Evolutionary conservation across 2,888 invertebrate species (phyloP).

Genomic region (Itoplectis maculator): DNA sequence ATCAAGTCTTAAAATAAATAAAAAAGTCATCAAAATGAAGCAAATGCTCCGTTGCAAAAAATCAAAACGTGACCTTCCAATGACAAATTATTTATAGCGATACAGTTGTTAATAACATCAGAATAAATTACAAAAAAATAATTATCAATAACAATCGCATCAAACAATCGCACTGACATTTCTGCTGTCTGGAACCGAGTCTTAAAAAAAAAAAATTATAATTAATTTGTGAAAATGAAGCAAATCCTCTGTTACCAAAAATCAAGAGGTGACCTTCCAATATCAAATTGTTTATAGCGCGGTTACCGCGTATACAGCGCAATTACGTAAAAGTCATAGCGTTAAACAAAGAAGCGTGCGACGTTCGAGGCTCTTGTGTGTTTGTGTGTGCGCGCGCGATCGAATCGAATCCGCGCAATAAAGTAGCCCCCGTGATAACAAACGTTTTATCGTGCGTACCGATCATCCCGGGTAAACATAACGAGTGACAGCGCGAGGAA

Average conservation of each 20-base stretch:
- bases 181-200: neutral
- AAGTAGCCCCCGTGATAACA: neutral
- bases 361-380: neutral
- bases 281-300: slow-evolving; percentile 57
- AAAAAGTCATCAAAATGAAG: no score
- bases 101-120: no score
- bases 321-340: slow-evolving; percentile 71
- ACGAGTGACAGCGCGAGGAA: slow-evolving; percentile 15
- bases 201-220: no score
- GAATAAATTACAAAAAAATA: neutral
- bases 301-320: slow-evolving; percentile 22
- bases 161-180: neutral
- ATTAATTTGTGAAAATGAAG: no score
- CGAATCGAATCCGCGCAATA: neutral
- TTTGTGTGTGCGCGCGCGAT: neutral
- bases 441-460: neutral
- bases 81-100: neutral
- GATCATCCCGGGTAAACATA: neutral
- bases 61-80: neutral
- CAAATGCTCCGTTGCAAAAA: neutral
- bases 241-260: neutral
- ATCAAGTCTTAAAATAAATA: neutral
- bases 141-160: neutral
- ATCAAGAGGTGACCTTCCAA: slow-evolving; percentile 51
- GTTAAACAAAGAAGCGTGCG: slow-evolving; percentile 55